Percentiles rank a stretch among this genome's conserved stretches.
Conservation (phyloP, 2,113 vertebrate genomes). For the Saguinus imperator region DNA sequence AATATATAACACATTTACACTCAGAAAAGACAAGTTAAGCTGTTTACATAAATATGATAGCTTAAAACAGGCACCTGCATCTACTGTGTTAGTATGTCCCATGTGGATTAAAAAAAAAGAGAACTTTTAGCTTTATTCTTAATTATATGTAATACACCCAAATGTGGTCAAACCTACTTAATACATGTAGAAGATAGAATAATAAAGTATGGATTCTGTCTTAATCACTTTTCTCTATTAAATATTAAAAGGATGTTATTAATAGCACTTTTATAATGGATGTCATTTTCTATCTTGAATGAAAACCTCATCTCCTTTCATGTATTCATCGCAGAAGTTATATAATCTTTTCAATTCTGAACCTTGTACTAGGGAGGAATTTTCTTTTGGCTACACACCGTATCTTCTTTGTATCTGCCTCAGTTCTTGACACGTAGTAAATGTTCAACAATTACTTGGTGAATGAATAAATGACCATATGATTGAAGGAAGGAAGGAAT, state of each 20-base stretch:
- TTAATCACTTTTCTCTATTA: conserved; percentile 79
- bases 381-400: not conserved
- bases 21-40: not conserved
- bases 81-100: not conserved
- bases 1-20: not conserved
- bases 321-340: conserved; percentile 62
- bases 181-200: conserved; percentile 80
- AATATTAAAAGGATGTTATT: conserved; percentile 79
- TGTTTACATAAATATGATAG: not conserved
- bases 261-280: conserved; percentile 79
- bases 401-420: conserved; percentile 28
- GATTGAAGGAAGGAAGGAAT: not conserved
- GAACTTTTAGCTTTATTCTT: conserved; percentile 60
- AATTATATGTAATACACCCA: conserved; percentile 68
- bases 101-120: conserved; percentile 10
- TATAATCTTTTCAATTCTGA: conserved; percentile 63
- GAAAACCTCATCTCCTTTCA: conserved; percentile 77
- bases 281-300: conserved; percentile 78
- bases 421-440: not conserved
- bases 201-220: conserved; percentile 80
- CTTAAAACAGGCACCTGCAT: not conserved
- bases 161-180: conserved; percentile 72
- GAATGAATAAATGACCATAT: not conserved
- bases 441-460: not conserved
- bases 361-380: conserved; percentile 1